These are phyloP conservation scores for Acromyrmex charruanus DNA, from an alignment of 1,140 invertebrate species.

Conservation along the genomic window DNA sequence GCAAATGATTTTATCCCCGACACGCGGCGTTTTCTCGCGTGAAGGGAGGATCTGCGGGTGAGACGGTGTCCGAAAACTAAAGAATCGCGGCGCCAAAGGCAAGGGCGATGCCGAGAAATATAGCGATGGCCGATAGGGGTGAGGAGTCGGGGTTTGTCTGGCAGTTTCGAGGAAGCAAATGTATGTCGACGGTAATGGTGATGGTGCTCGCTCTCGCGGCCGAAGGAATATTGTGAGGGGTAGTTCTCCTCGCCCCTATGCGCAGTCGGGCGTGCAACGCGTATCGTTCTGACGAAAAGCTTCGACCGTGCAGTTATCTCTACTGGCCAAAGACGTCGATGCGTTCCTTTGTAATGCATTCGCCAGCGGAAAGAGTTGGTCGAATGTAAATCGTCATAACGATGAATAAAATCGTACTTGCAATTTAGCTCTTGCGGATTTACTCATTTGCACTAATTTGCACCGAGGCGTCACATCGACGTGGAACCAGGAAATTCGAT, in stretches of 20 bases:
- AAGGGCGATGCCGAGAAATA: constrained; percentile 70
- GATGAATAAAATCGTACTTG: constrained; percentile 60
- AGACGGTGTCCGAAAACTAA: constrained; percentile 64
- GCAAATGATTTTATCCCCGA: constrained; percentile 67
- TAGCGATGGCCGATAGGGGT: not conserved
- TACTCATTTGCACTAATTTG: constrained; percentile 38
- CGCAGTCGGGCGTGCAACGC: constrained; percentile 64
- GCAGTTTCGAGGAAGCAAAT: constrained; percentile 63
- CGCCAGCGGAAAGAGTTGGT: constrained; percentile 56
- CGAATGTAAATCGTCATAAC: constrained; percentile 63
- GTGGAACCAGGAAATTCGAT: not conserved
- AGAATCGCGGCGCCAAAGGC: constrained; percentile 72
- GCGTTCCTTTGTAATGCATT: constrained; percentile 59
- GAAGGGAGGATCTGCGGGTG: not conserved
- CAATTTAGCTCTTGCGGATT: constrained; percentile 58
- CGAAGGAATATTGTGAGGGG: constrained; percentile 12
- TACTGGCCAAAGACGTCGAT: constrained; percentile 67
- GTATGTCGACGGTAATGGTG: constrained; percentile 57
- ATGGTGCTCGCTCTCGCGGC: constrained; percentile 37
- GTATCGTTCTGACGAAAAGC: constrained; percentile 70
- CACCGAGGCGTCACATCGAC: not conserved
- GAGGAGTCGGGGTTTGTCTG: constrained; percentile 2
- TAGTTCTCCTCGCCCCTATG: constrained; percentile 26
- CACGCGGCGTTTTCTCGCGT: constrained; percentile 14
- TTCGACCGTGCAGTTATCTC: constrained; percentile 67